Percentiles rank a stretch among this genome's conserved stretches.
Evolutionary conservation across 2,888 invertebrate genomes (phyloP).

Genomic region (Dryomyza anilis): DNA sequence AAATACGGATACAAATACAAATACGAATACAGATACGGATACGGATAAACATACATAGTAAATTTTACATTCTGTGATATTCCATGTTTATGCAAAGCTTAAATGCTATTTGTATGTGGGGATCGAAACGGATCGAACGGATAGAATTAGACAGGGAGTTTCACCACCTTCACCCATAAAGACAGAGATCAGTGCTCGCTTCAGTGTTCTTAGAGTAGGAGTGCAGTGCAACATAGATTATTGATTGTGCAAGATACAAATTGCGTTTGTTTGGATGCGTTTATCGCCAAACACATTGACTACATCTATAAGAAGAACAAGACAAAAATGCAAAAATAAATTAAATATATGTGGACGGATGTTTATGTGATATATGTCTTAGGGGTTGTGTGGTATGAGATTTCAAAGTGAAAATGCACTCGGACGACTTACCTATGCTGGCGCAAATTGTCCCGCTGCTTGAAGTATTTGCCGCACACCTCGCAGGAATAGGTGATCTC

Average conservation of each 20-base stretch:
- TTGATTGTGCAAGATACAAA: conserved; percentile 16
- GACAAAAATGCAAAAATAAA: conserved; percentile 19
- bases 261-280: conserved; percentile 43
- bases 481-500: conserved; percentile 97
- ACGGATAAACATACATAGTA: neutral
- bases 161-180: conserved; percentile 44
- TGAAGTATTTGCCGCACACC: conserved; percentile 96
- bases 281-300: conserved; percentile 88
- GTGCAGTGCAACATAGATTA: conserved; percentile 37
- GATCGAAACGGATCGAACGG: too few species aligned
- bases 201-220: conserved; percentile 42
- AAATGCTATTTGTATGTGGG: conserved; percentile 1
- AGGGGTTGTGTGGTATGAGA: too few species aligned
- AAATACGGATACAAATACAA: too few species aligned
- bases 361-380: too few species aligned
- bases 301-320: conserved; percentile 73
- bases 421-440: conserved; percentile 81
- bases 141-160: neutral
- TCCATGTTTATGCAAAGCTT: neutral
- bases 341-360: neutral
- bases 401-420: neutral
- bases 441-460: conserved; percentile 94
- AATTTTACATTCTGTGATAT: neutral
- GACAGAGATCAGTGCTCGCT: conserved; percentile 47
- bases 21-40: too few species aligned